Evolutionary conservation across 2,113 vertebrate species (phyloP), one percentile per base, ranked within the genome.

Genomic region (Crocuta crocuta): DNA sequence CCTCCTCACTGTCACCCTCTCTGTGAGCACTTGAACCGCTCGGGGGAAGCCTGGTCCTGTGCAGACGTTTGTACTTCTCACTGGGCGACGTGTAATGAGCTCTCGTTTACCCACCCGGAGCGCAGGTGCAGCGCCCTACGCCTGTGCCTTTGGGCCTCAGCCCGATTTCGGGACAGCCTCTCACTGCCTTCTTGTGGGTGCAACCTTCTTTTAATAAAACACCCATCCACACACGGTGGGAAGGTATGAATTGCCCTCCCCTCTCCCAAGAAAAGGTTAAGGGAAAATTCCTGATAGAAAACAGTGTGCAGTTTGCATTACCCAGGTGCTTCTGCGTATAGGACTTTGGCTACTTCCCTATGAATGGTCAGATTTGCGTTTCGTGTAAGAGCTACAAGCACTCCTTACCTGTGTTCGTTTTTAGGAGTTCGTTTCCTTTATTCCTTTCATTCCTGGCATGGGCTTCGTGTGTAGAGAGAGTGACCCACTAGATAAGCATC

Each of bases 41-140:
- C 48, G 10, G 21, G 28, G 50, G 74, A 7, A 28, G 61, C 43
- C 45, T 10, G 23, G 53, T 15, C 33, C 7, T 5, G 0, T 0
- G 2, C 10, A 10, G 7, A 16, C 7, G 0, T 28, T 5, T 4
- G 0, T 31, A 0, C 33, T 12, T 35, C 39, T 58, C n/a, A 17
- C 31, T 65, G 26, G 65, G n/a, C 10, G 39, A 17, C 50, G 4
- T 0, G 23, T 58, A 2, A 21, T n/a, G 4, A 1, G 0, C 6
- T 61, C 17, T 61, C 19, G 53, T 3, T 4, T 8, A 0, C 55
- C 43, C 48, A 4, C 6, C 11, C 1, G 2, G 33, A 39, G 39
- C 58, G 2, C 63, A 55, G 0, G 7, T 16, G 53, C 33, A 33
- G 50, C 21, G 5, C 33, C n/a, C 31, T 28, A 1, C 28, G 16